These are phyloP conservation scores for Tachuris rubrigastra DNA, from an alignment of 2,113 vertebrate genomes.

Conservation along the genomic window DNA sequence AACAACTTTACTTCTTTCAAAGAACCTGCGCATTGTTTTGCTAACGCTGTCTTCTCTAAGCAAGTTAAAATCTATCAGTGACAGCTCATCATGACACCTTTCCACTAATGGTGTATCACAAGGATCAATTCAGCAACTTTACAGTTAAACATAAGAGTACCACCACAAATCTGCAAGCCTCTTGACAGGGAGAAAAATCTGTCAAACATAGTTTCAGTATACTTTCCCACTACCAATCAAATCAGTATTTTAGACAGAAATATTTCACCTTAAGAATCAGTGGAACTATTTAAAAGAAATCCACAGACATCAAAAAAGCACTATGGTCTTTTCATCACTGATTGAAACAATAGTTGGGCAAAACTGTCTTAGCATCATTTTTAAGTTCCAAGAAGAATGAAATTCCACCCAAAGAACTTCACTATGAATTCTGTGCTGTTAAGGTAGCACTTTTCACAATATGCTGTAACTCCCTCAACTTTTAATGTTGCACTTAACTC, in stretches of 20 bases:
- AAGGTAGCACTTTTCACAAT: background rate
- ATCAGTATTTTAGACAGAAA: background rate
- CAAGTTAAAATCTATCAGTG: background rate
- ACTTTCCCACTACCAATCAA: background rate
- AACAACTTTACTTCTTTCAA: background rate
- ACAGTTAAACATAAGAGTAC: accelerated
- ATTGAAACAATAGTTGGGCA: background rate
- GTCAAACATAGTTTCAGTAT: background rate
- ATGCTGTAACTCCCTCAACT: background rate
- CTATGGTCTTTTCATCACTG: background rate
- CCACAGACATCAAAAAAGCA: background rate
- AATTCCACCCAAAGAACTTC: background rate
- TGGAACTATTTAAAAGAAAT: background rate
- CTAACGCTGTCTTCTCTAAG: background rate
- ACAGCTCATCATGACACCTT: background rate
- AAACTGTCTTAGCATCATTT: background rate
- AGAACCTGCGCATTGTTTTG: background rate
- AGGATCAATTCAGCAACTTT: background rate
- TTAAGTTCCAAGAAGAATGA: background rate
- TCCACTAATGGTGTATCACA: background rate
- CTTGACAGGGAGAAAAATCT: background rate
- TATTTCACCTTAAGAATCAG: background rate
- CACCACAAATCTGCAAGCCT: background rate
- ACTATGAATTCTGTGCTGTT: background rate
- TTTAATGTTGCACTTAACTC: background rate